A percentile compares a stretch with the other conserved stretches of the same genome.
phyloP scores from a whole-genome alignment of 2,113 vertebrate species.

The Microtus montanus region DNA sequence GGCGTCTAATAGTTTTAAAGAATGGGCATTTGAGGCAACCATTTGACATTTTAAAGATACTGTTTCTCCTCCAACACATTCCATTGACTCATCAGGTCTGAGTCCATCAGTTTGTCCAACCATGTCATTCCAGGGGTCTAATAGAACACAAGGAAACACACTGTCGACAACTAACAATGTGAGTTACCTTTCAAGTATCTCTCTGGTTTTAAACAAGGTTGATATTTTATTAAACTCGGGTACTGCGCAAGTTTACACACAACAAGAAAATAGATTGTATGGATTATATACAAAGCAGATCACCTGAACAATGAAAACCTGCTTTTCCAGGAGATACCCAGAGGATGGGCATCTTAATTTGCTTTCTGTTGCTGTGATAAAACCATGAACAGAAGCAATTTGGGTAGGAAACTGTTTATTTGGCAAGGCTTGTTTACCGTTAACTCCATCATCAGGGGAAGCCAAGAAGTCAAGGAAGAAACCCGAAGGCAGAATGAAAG shows the following conservation, averaged over 20 bases:
- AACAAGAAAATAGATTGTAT: conserved; percentile 35
- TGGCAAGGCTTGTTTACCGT: background rate
- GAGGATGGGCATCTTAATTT: background rate
- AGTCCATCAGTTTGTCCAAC: conserved; percentile 42
- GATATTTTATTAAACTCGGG: conserved; percentile 21
- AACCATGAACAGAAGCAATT: background rate
- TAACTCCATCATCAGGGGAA: background rate
- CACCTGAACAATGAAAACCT: conserved; percentile 34
- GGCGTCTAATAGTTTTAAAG: conserved; percentile 61
- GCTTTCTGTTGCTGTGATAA: background rate
- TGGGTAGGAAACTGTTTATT: background rate
- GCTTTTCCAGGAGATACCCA: background rate
- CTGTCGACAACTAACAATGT: conserved; percentile 9
- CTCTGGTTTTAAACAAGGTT: conserved; percentile 52
- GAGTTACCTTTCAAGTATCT: conserved; percentile 29
- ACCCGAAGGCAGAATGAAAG: background rate
- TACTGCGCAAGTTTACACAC: conserved; percentile 45
- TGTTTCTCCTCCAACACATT: conserved; percentile 46
- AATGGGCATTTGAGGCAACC: conserved; percentile 50
- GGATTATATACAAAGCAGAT: background rate
- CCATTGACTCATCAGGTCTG: conserved; percentile 31
- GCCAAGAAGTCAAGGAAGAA: background rate
- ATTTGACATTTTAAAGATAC: conserved; percentile 61
- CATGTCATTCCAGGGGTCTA: conserved; percentile 16
- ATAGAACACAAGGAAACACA: conserved; percentile 11